Base-by-base conservation (phyloP, 2,888 invertebrate genomes). In the Oxyteleia sp. region DNA sequence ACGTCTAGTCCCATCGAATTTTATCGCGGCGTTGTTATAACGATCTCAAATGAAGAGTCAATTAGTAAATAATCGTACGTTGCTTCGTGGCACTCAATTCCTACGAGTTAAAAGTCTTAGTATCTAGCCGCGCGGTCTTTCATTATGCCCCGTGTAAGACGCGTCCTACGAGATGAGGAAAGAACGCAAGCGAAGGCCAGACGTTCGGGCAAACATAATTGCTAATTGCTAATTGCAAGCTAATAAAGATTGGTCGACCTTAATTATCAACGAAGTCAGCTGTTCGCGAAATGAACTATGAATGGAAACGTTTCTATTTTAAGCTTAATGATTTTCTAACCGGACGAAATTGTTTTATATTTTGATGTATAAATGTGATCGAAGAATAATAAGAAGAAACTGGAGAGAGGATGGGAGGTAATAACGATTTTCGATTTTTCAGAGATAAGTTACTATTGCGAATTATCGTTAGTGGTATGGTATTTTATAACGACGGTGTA, bases 31-130 rank as follows among this genome's bases (percentile, higher is more conserved):
- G n/a, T 35, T 63, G 35, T 47, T 63, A 47, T 49, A 63, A 63
- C 63, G 18, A n/a, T n/a, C 15, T 35, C 8, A 47, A 63, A 47
- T 49, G 63, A 63, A 63, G 32, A 63, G 63, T 63, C 47, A 49
- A 63, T 63, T 63, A 63, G 47, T 63, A 63, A 32, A 35, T 63
- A 63, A 63, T 63, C n/a, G n/a, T n/a, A n/a, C 47, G 18, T 29
- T 47, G 2, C 63, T 63, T 18, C 18, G 32, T 41, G 32, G 29
- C 16, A 45, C 16, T 61, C 43, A 61, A 32, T 49, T 49, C 38
- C 35, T 15, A 15, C 18, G 38, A 49, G 45, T 47, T 63, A 47
- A 32, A 61, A 63, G 63, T 47, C 63, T 18, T 0, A 16, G 51
- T 41, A 51, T 66, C 38, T 66, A 66, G 15, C 20, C 18, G 10